Evolutionary conservation across 2,113 vertebrate species (phyloP), one percentile per base, ranked within the genome.

Genomic region (Marmota flaviventris): DNA sequence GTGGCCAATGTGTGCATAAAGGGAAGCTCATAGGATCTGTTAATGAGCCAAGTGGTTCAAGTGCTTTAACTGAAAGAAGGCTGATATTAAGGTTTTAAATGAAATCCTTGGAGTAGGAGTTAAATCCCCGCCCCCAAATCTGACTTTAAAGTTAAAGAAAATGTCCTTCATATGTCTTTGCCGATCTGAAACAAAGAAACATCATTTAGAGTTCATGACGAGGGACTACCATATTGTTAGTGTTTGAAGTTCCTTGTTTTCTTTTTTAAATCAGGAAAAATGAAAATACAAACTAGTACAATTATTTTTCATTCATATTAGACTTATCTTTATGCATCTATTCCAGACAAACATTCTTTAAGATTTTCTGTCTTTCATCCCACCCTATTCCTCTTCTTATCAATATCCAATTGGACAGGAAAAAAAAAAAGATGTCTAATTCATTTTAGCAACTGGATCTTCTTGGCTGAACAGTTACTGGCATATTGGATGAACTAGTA

Each of bases 51-150:
- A 86, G 83, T 5, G 4, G 51, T 73, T 88, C 53, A 61, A 79
- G 32, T 58, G 27, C 39, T 90, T 94, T 90, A 65, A 76, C 0
- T 70, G 42, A 73, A 22, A 91, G 34, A 67, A 1, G 9, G 18
- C 27, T 72, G 75, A 78, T 32, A 85, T 58, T 73, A 85, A 86
- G 18, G 27, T 45, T 78, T 91, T n/a, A 75, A 85, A 88, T 76
- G 73, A 97, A 67, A 37, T 81, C 67, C 32, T 93, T 34, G 9
- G 61, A 92, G 34, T 32, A 45, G 5, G 9, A 70, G 12, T 37
- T 84, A 85, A 94, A 94, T 56, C 53, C 88, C n/a, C n/a, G n/a
- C n/a, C n/a, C n/a, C n/a, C n/a, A n/a, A 65, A 20, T 58, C 94
- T 56, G 85, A 56, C 17, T 42, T 94, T 37, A 77, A 94, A 96